These are phyloP conservation scores for Anaspis maculata DNA, from an alignment of 2,888 invertebrate genomes.

Conservation along the genomic window DNA sequence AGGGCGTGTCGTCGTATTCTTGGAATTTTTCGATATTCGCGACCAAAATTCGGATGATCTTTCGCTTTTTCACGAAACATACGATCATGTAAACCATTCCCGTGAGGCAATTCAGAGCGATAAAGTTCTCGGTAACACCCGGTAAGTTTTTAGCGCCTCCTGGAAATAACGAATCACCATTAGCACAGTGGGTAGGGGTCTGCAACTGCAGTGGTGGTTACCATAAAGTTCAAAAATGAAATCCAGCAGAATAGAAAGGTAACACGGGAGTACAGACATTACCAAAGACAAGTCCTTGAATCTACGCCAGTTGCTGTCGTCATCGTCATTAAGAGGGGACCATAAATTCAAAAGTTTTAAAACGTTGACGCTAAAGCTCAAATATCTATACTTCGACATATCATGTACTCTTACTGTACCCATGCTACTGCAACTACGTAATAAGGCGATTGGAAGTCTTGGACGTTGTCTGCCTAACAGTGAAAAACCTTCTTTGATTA, in stretches of 20 bases:
- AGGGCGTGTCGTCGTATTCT: conserved; percentile 7
- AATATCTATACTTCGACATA: not conserved
- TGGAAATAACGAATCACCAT: not conserved
- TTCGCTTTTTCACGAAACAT: conserved; percentile 15
- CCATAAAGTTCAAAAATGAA: not conserved
- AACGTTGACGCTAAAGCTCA: not conserved
- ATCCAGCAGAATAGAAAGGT: not conserved
- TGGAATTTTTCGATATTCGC: conserved; percentile 14
- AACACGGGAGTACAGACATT: not conserved
- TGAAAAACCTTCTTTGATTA: too few species aligned
- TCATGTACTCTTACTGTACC: too few species aligned
- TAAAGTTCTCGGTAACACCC: not conserved
- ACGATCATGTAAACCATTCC: conserved; percentile 9
- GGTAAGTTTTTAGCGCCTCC: not conserved
- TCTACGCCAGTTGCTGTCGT: not conserved
- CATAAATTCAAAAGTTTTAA: not conserved
- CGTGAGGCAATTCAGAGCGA: not conserved
- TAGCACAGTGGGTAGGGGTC: not conserved
- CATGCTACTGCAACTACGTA: too few species aligned
- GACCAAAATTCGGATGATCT: conserved; percentile 14
- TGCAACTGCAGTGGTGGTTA: not conserved
- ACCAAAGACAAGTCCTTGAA: not conserved
- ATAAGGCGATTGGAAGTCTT: too few species aligned
- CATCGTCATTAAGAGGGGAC: not conserved
- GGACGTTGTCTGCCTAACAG: too few species aligned